Evolutionary conservation across 2,888 invertebrate genomes (phyloP), one percentile per base, ranked within the genome.

Genomic region (Eupithecia pulchellata): DNA sequence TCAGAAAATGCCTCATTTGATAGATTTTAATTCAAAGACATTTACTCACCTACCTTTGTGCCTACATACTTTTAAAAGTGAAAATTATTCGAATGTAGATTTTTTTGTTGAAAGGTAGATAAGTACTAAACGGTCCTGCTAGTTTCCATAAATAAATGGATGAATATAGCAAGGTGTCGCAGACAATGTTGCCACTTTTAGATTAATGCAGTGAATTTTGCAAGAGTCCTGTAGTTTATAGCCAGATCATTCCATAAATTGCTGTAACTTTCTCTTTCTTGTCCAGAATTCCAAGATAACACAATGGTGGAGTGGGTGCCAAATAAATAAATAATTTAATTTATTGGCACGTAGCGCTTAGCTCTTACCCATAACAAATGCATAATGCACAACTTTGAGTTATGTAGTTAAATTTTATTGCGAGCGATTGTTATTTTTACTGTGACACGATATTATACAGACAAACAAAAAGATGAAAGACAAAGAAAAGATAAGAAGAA

Each of bases 251-350:
- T 58, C 68, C 58, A 72, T 72, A 72, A 69, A 63, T 72, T 71
- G 20, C 34, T 36, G 47, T 68, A 66, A 72, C 77, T 77, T 77
- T 76, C 74, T 69, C 73, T 75, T 75, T 69, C 64, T 66, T 57
- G 57, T 29, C 29, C 29, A 57, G 57, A 27, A 57, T 57, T 57
- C 29, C 34, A 27, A 65, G 65, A 27, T 64, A 42, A 64, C 57
- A 57, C 52, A 52, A 57, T 57, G 14, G 57, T 29, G 8, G 57
- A 4, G 29, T 57, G 57, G 57, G 57, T 57, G 57, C 29, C 29
- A 57, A 57, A 57, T 57, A 57, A 57, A 57, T 17, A 29, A 57
- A 27, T 17, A 8, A 17, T 57, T 29, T 6, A 29, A 57, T 57
- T 57, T 29, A 57, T 57, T 57, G 57, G 20, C 52, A 57, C 57